Evolutionary conservation across 2,113 vertebrate genomes (phyloP).

Genomic region (Irena cyanogastra): DNA sequence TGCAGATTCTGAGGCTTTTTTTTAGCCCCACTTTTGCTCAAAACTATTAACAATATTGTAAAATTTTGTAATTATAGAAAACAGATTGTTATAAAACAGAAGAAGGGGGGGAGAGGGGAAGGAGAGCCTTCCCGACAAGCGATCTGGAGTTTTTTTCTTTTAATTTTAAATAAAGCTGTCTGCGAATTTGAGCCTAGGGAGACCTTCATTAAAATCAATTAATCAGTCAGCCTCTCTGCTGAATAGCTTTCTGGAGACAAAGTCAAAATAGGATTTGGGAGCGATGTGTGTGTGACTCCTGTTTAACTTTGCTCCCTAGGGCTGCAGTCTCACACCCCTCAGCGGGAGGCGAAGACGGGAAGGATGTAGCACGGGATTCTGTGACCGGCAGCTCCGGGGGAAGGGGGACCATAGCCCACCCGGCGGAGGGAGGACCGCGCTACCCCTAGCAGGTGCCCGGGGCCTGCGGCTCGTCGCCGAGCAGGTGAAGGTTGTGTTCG

Average conservation of each 20-base stretch:
- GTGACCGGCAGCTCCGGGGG: neutral
- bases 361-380: neutral
- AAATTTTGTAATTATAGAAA: neutral
- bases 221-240: slow-evolving; percentile 64
- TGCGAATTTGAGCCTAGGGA: slow-evolving; percentile 55
- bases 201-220: slow-evolving; percentile 78
- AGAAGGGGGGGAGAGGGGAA: rapidly evolving
- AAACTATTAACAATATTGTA: neutral
- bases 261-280: neutral
- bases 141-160: neutral
- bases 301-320: neutral
- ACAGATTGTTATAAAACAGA: neutral
- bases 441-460: neutral
- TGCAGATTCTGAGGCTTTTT: neutral
- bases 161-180: slow-evolving; percentile 64
- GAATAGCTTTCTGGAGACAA: slow-evolving; percentile 55
- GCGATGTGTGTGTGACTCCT: neutral
- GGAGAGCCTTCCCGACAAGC: neutral
- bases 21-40: neutral
- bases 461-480: neutral
- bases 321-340: neutral
- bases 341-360: neutral
- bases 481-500: neutral
- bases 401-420: neutral
- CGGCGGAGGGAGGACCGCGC: neutral